Evolutionary conservation across 64 coral and sea anemone species (phyloP), one percentile per base, ranked within the genome.

Genomic region (Cladopsammia gracilis): DNA sequence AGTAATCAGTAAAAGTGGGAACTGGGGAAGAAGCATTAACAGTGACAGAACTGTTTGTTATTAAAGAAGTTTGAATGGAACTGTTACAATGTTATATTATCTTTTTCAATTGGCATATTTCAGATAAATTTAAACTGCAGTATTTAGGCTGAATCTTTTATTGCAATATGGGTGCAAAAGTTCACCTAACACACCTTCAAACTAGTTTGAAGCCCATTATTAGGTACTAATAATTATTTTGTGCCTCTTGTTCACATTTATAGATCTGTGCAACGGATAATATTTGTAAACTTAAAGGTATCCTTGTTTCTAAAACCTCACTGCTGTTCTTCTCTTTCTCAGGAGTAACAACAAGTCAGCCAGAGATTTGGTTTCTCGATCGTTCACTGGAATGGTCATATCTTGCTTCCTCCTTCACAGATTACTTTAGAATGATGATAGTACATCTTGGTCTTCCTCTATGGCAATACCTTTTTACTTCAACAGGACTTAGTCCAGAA

Each of bases 341-440:
- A 97, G 94, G 97, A 78, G 91, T 96, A 22, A 96, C 97, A 25
- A 94, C 83, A 8, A 85, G 94, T 42, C 89, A 91, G 58, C 97
- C 97, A 25, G 97, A 98, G 73, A 86, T 98, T 6, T 98, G 97
- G 97, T 96, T 98, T 43, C 66, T 98, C 26, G 94, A 96, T 81
- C 94, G 97, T 75, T 87, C 94, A 42, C 72, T 98, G 91, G 88
- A 96, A 15, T 98, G 97, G 97, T 75, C 88, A 10, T 98, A 91
- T 86, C 87, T 98, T 26, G 82, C 97, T 14, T 90, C 79, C 2
- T 88, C 68, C 14, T 98, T 98, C 71, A 76, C 87, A 22, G 76
- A 89, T 42, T 98, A 96, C 74, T 98, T 98, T 20, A 70, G 97
- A 62, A 98, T 98, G 97, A 94, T 98, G 94, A 89, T 98, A 19